phyloP scores from a whole-genome alignment of 2,888 invertebrate genomes.

The Prosapia bicincta region DNA sequence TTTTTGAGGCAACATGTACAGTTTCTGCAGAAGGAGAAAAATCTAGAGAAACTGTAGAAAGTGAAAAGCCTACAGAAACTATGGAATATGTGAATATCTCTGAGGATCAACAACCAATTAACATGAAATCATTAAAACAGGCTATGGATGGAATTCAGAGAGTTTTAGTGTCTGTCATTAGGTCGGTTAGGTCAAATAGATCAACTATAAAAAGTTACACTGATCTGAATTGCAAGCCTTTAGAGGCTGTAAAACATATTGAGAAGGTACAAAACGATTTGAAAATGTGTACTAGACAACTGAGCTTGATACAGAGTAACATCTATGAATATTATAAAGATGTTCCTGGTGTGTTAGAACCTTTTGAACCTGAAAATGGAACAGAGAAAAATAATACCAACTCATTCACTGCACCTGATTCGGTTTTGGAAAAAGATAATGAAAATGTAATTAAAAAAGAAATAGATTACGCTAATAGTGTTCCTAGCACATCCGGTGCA shows the following conservation, averaged over 20 bases:
- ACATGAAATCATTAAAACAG: background rate
- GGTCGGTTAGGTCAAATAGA: background rate
- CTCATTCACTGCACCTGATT: background rate
- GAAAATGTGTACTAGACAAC: background rate
- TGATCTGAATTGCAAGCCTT: background rate
- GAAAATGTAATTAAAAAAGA: background rate
- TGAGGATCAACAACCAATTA: background rate
- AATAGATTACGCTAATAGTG: background rate
- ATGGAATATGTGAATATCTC: too few species aligned
- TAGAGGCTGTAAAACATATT: background rate
- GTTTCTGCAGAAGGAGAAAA: too few species aligned
- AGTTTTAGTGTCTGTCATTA: background rate
- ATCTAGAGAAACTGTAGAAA: too few species aligned
- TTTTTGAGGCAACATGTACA: too few species aligned
- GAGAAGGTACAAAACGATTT: background rate
- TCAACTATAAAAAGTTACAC: background rate
- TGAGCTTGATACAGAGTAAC: background rate
- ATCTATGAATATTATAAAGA: background rate
- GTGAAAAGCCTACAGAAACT: too few species aligned
- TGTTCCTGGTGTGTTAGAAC: background rate
- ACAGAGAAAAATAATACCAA: background rate
- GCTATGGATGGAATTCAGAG: background rate
- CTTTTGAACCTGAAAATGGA: background rate
- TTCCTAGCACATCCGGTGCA: background rate
- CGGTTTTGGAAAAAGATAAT: background rate